Percentiles rank a stretch among this genome's conserved stretches.
Evolutionary conservation across 2,888 invertebrate genomes (phyloP).

Genomic region (Drosophila fulvimacula): DNA sequence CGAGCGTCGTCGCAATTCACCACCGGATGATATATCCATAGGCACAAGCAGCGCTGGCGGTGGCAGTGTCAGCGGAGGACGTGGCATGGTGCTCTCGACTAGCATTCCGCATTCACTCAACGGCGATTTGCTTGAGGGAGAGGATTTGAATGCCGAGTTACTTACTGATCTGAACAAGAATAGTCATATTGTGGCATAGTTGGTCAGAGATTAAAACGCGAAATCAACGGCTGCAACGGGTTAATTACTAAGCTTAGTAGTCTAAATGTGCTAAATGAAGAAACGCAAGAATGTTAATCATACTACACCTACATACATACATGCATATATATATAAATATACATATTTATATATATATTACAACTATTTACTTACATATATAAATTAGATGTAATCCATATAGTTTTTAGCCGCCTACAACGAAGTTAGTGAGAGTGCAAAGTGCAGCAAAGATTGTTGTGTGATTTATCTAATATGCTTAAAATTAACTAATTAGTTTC

Average conservation of each 20-base stretch:
- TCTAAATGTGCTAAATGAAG: conserved; percentile 70
- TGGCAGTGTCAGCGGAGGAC: conserved; percentile 43
- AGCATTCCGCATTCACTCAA: conserved; percentile 79
- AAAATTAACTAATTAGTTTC: conserved; percentile 50
- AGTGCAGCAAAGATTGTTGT: conserved; percentile 68
- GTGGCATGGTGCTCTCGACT: conserved; percentile 70
- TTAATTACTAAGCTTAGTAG: conserved; percentile 74
- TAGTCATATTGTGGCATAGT: conserved; percentile 85
- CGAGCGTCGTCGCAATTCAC: conserved; percentile 81
- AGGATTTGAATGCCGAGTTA: conserved; percentile 83
- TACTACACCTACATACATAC: conserved; percentile 37
- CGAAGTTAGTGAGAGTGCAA: conserved; percentile 68
- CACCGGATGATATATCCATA: conserved; percentile 78
- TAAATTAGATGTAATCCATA: conserved; percentile 42
- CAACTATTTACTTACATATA: conserved; percentile 58
- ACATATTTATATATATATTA: conserved; percentile 33
- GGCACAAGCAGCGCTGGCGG: conserved; percentile 53
- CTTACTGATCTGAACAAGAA: conserved; percentile 85
- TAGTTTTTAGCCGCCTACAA: conserved; percentile 71
- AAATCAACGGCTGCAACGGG: conserved; percentile 59
- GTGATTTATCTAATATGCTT: conserved; percentile 73
- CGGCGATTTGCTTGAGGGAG: conserved; percentile 83
- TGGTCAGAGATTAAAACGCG: conserved; percentile 19
- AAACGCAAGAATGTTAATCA: conserved; percentile 60
- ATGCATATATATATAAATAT: conserved; percentile 6